Conservation (phyloP, 1,140 invertebrate species). For the Drosophila serrata region DNA sequence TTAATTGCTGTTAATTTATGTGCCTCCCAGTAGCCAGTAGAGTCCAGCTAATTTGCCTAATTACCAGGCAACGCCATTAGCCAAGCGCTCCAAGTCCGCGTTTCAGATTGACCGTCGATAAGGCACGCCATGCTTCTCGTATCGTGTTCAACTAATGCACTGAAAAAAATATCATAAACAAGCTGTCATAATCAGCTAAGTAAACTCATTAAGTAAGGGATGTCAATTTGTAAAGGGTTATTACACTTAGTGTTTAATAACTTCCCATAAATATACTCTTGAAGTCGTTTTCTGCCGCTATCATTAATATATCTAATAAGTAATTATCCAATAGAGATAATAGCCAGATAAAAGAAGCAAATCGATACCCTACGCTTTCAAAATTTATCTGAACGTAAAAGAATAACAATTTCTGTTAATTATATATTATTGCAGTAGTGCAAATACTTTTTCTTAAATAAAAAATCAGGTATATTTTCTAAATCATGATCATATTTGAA, state of each 20-base stretch:
- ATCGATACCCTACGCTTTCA: background rate
- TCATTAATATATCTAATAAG: background rate
- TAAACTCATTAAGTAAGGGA: too few species aligned
- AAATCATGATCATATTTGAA: too few species aligned
- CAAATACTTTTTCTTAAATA: too few species aligned
- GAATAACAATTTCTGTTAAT: too few species aligned
- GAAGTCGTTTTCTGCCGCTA: background rate
- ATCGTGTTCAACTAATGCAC: conserved; percentile 12
- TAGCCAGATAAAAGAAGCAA: background rate
- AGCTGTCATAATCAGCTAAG: too few species aligned
- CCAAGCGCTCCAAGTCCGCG: conserved; percentile 29
- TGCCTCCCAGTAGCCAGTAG: conserved; percentile 33
- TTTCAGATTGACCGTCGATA: conserved; percentile 60
- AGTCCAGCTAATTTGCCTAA: conserved; percentile 76
- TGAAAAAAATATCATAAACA: background rate
- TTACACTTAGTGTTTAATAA: background rate
- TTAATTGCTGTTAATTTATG: conserved; percentile 68
- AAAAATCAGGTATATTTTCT: too few species aligned
- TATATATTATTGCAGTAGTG: too few species aligned
- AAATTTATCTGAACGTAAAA: background rate
- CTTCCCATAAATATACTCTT: background rate
- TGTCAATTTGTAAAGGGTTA: background rate
- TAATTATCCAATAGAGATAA: too few species aligned
- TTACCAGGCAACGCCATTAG: conserved; percentile 72
- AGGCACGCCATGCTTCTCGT: conserved; percentile 54